Base-by-base conservation (phyloP, 2,113 vertebrate species). In the Neolamprologus brichardi region DNA sequence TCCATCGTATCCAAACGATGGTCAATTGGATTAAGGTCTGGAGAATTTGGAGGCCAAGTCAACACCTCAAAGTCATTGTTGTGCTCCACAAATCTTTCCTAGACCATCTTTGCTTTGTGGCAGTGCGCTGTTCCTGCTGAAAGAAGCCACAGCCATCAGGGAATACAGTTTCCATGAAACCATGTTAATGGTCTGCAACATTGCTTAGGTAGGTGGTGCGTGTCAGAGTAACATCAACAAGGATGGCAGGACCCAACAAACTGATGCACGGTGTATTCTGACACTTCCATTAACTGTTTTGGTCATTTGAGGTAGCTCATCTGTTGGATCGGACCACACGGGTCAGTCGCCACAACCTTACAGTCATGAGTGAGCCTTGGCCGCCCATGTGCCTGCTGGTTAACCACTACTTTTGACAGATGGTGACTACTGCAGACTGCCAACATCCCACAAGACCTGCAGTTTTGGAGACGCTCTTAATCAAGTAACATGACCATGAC, bases 1-100 rank as follows among this genome's bases (percentile, higher is more conserved):
- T 62, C 17, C 58, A 7, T 11, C 1, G 5, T 0, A 62, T 34
- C 58, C 58, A 18, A 62, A 18, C 9, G 4, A 34, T 62, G 60
- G 6, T 37, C 0, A 0, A 2, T 2, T 37, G 60, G 0, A 64
- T 64, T 3, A 7, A 37, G 60, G 0, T 37, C 60, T 37, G 17
- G 60, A 34, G 18, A 7, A 64, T 1, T 37, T 37, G 30, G 30
- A 37, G 60, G 30, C 9, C 60, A 64, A 64, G 17, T 37, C 1
- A 64, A 37, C 17, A 37, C 60, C 3, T 64, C 28, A 64, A 12
- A 64, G 30, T 64, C 30, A n/a, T 64, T 34, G 17, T 64, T 34
- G 9, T n/a, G 17, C 60, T n/a, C 2, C 60, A 34, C 30, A 64
- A 64, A 37, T 0, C 30, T 0, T n/a, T 37, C 9, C 60, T 64